phyloP scores from a whole-genome alignment of 2,888 invertebrate genomes.

The Autographa gamma region DNA sequence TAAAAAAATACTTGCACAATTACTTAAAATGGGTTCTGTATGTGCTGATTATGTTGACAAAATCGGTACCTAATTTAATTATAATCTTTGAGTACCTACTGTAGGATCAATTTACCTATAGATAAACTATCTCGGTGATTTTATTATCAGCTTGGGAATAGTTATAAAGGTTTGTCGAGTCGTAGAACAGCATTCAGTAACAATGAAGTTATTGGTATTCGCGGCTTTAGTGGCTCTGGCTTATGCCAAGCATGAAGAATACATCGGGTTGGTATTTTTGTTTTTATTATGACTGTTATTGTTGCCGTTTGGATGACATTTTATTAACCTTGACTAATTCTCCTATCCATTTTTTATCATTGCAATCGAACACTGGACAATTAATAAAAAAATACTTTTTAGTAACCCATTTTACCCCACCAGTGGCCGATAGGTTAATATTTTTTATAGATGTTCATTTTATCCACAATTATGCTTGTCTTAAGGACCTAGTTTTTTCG shows the following conservation, averaged over 20 bases:
- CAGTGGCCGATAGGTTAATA: too few relatives aligned
- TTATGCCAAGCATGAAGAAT: conserved; percentile 77
- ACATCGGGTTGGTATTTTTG: conserved; percentile 69
- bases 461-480: too few relatives aligned
- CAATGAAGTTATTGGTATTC: conserved; percentile 42
- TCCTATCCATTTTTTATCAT: not conserved
- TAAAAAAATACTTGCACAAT: too few relatives aligned
- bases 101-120: not conserved
- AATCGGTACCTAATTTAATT: not conserved
- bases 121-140: conserved; percentile 5
- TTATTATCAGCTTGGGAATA: not conserved
- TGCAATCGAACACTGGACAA: too few relatives aligned
- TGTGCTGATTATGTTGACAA: not conserved
- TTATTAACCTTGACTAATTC: not conserved
- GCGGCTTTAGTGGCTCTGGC: conserved; percentile 63
- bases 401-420: too few relatives aligned
- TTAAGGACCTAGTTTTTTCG: too few relatives aligned
- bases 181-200: not conserved
- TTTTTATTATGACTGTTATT: not conserved
- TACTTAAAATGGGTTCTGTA: not conserved
- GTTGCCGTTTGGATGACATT: not conserved
- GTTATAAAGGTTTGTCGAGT: conserved; percentile 25
- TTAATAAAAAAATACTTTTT: too few relatives aligned
- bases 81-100: conserved; percentile 4
- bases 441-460: too few relatives aligned